phyloP scores from a whole-genome alignment of 2,888 invertebrate genomes.

The Pyralis farinalis region DNA sequence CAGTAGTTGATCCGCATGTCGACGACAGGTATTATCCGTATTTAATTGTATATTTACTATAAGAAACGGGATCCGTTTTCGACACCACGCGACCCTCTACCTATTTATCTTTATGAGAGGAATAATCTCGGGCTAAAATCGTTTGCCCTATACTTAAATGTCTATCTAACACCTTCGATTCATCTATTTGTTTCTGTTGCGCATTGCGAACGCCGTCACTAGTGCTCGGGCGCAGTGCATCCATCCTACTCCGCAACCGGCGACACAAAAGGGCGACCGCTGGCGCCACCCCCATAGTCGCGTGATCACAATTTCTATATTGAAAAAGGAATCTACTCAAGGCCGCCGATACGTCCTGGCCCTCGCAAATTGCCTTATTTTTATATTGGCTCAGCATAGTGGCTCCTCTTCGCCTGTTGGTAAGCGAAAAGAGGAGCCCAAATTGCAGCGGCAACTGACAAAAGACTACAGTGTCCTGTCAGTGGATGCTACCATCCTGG shows the following conservation, averaged over 20 bases:
- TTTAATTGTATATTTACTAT: too few species aligned
- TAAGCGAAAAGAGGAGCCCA: too few species aligned
- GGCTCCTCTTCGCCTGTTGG: too few species aligned
- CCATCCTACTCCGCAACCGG: slow-evolving; percentile 19
- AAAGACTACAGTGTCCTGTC: too few species aligned
- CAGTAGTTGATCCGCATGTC: too few species aligned
- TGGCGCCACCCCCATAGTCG: slow-evolving; percentile 17
- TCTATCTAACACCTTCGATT: not conserved
- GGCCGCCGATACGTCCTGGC: slow-evolving; percentile 4
- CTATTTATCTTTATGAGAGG: not conserved
- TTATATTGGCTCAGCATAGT: too few species aligned
- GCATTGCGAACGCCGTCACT: slow-evolving; percentile 4
- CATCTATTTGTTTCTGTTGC: not conserved
- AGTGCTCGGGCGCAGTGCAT: slow-evolving; percentile 15
- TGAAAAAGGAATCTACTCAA: slow-evolving; percentile 16
- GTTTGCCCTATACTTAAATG: not conserved
- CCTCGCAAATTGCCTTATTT: slow-evolving; percentile 11
- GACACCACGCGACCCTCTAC: not conserved
- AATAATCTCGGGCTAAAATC: not conserved
- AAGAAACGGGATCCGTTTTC: not conserved
- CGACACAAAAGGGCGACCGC: slow-evolving; percentile 20
- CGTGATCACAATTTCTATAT: slow-evolving; percentile 17
- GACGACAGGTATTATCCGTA: too few species aligned
- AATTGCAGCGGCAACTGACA: too few species aligned
- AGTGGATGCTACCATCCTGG: too few species aligned